Evolutionary conservation across 2,113 vertebrate genomes (phyloP).

Genomic region (Megaceryle torquata): DNA sequence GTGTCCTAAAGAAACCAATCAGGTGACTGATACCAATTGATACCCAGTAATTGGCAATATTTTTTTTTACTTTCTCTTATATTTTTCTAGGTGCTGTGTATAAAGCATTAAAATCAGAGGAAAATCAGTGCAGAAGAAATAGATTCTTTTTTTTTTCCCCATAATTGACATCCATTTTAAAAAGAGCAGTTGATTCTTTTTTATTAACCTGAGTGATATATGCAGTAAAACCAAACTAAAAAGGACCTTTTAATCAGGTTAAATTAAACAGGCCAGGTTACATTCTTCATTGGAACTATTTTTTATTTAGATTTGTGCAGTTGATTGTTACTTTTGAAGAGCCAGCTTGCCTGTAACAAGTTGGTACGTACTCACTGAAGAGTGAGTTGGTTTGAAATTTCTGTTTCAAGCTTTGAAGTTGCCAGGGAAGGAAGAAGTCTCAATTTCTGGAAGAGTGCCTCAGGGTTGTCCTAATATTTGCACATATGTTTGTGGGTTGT

Average conservation of each 20-base stretch:
- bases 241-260: not conserved
- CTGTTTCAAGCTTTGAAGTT: constrained; percentile 9
- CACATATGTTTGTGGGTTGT: not conserved
- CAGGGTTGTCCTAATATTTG: not conserved
- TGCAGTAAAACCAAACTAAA: not conserved
- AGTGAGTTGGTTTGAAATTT: not conserved
- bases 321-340: not conserved
- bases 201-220: not conserved
- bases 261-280: not conserved
- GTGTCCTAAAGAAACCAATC: not conserved
- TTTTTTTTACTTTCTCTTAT: not conserved
- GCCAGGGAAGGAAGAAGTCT: not conserved
- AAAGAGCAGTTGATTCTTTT: not conserved
- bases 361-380: not conserved
- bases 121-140: not conserved
- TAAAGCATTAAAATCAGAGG: not conserved
- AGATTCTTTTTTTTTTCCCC: not conserved
- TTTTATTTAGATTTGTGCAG: not conserved
- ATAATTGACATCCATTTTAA: not conserved
- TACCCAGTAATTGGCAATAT: not conserved
- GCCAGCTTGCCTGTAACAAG: not conserved
- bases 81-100: not conserved
- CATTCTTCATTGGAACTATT: not conserved
- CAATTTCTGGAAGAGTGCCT: not conserved
- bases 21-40: not conserved